Base-by-base conservation (phyloP, 2,113 vertebrate species). In the Pelecanus crispus region DNA sequence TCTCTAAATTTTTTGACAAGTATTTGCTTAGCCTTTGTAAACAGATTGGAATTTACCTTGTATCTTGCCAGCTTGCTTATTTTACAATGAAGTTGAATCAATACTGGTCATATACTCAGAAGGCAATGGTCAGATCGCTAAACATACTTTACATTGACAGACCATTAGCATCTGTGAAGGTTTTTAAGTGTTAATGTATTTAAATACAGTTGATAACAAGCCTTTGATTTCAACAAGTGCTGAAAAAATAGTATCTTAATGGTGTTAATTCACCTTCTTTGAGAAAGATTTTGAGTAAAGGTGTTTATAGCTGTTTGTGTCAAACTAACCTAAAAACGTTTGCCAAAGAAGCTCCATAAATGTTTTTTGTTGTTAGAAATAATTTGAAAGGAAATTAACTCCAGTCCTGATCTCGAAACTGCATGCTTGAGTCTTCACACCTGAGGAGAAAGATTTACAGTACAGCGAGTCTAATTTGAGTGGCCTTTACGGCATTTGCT, bases 301-400 rank as follows among this genome's bases (percentile, higher is more conserved):
- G 85, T 88, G 77, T 96, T 97, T 85, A 73, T 93, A 95, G 63
- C 55, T 94, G 84, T 98, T 95, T 88, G 97, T 98, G 98, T 98
- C 96, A 97, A 97, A 96, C 80, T 93, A 96, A 97, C 92, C 92
- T 83, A 92, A 96, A 97, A 96, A 96, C 34, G 91, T 98, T 98
- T 98, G 98, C 98, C 98, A 99, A 99, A 98, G 98, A 99, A 97
- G 73, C 96, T 97, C 91, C 94, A 93, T 88, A 97, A 94, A 88
- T 87, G 85, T 97, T 81, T 95, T 96, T 79, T 95, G 88, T 92
- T 92, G 66, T 87, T 96, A 92, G 84, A 97, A 96, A 88, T 95
- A 92, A 93, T 97, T 95, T 95, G 91, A 92, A 94, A 95, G 74
- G 89, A 96, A 80, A 85, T 86, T 88, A 66, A 95, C 79, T 96